These are phyloP conservation scores for Anarrhichthys ocellatus DNA, from an alignment of 2,113 vertebrate genomes.

Conservation along the genomic window DNA sequence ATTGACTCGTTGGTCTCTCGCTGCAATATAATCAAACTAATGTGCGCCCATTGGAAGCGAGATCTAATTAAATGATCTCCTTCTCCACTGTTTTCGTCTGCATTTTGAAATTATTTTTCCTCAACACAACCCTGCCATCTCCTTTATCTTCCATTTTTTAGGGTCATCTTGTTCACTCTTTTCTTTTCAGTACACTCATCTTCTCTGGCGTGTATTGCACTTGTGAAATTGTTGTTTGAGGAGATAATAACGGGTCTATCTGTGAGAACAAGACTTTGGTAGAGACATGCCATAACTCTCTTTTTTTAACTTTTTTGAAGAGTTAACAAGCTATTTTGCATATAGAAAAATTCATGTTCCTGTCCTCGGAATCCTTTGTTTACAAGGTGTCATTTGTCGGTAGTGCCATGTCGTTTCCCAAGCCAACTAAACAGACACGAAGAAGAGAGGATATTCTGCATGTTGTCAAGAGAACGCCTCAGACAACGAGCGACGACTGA, in stretches of 20 bases:
- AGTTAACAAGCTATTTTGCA: slow-evolving; percentile 3
- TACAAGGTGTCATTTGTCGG: slow-evolving; percentile 2
- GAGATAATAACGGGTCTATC: neutral
- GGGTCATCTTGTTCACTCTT: neutral
- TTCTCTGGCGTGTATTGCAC: neutral
- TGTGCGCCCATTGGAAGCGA: slow-evolving; percentile 24
- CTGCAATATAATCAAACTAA: slow-evolving; percentile 29
- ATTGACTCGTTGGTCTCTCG: slow-evolving; percentile 28
- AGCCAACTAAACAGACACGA: slow-evolving; percentile 2
- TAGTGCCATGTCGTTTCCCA: slow-evolving; percentile 1
- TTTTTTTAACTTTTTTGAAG: neutral
- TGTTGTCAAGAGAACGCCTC: slow-evolving; percentile 15
- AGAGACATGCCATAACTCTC: neutral
- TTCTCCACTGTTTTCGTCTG: slow-evolving; percentile 17
- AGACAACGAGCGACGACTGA: slow-evolving; percentile 11
- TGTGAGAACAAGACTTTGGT: neutral
- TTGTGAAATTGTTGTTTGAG: neutral
- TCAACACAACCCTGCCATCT: neutral
- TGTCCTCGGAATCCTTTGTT: slow-evolving; percentile 17
- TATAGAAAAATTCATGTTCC: neutral
- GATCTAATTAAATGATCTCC: slow-evolving; percentile 54
- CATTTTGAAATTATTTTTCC: slow-evolving; percentile 14
- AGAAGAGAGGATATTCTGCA: neutral
- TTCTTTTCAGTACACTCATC: neutral
- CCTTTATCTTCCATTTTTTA: slow-evolving; percentile 1